Conservation (phyloP, 2,888 invertebrate genomes). For the Schrankia costaestrigalis region DNA sequence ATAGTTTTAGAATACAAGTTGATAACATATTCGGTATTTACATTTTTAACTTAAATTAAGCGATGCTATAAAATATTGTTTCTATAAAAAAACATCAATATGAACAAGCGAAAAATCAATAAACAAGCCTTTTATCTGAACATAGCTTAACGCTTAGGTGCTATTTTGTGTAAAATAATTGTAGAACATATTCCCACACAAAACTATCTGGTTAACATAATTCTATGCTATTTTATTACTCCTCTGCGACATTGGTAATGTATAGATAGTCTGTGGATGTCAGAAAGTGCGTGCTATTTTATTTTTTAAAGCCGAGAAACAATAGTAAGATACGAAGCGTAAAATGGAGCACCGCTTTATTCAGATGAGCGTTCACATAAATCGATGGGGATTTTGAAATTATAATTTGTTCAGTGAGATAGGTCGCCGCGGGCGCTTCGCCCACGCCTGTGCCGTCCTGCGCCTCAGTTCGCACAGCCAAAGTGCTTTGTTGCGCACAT, state of each 20-base stretch:
- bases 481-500: slow-evolving; percentile 22
- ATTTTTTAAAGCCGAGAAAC: slow-evolving; percentile 38
- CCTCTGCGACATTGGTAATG: slow-evolving; percentile 31
- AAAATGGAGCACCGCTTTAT: slow-evolving; percentile 70
- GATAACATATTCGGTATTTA: no score
- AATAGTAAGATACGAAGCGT: slow-evolving; percentile 49
- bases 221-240: slow-evolving; percentile 32
- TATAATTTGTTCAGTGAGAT: slow-evolving; percentile 76
- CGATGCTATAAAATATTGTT: no score
- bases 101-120: slow-evolving; percentile 6
- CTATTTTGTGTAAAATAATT: slow-evolving; percentile 26
- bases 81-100: no score
- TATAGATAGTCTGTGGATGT: slow-evolving; percentile 26
- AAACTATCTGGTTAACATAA: slow-evolving; percentile 31
- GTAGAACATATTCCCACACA: slow-evolving; percentile 24
- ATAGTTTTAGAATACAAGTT: no score
- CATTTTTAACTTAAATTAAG: no score
- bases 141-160: slow-evolving; percentile 12
- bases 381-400: slow-evolving; percentile 78
- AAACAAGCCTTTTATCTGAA: slow-evolving; percentile 12
- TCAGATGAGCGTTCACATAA: slow-evolving; percentile 74
- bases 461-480: slow-evolving; percentile 14
- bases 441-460: slow-evolving; percentile 45
- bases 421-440: slow-evolving; percentile 70
- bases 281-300: slow-evolving; percentile 9